A percentile compares a stretch with the other conserved stretches of the same genome.
These are phyloP conservation scores for Sitobion miscanthi DNA, from an alignment of 1,140 invertebrate species.

Conservation along the genomic window DNA sequence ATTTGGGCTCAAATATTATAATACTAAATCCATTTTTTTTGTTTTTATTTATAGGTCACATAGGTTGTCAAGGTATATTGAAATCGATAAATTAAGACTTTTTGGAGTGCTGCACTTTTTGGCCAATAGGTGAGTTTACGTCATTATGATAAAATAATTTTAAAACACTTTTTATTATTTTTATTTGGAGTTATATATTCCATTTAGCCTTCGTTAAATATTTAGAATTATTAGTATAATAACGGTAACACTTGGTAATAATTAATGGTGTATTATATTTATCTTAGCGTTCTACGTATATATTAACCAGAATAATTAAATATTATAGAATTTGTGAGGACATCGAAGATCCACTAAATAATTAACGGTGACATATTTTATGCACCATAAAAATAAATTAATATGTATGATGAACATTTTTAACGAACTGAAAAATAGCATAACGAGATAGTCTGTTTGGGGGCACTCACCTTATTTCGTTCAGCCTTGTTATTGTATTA, in stretches of 20 bases:
- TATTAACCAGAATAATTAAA: not conserved
- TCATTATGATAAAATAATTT: not conserved
- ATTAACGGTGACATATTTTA: not conserved
- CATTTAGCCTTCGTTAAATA: not conserved
- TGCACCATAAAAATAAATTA: not conserved
- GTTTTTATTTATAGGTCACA: not conserved
- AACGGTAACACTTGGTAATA: not conserved
- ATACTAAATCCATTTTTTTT: not conserved
- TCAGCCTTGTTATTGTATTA: not conserved
- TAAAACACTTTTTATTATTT: not conserved
- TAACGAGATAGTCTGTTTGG: not conserved
- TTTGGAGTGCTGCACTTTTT: not conserved
- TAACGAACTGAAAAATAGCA: not conserved
- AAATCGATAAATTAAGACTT: not conserved
- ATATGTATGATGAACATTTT: not conserved
- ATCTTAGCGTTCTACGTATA: not conserved
- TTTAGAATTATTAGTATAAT: not conserved
- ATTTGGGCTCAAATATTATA: not conserved
- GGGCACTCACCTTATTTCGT: not conserved
- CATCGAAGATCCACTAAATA: not conserved
- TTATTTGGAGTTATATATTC: not conserved
- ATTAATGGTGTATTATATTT: not conserved
- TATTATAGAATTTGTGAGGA: not conserved
- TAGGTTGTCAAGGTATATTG: not conserved
- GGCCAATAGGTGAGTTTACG: not conserved